phyloP scores from a whole-genome alignment of 2,797 vertebrate species.

The Lepus townsendii region DNA sequence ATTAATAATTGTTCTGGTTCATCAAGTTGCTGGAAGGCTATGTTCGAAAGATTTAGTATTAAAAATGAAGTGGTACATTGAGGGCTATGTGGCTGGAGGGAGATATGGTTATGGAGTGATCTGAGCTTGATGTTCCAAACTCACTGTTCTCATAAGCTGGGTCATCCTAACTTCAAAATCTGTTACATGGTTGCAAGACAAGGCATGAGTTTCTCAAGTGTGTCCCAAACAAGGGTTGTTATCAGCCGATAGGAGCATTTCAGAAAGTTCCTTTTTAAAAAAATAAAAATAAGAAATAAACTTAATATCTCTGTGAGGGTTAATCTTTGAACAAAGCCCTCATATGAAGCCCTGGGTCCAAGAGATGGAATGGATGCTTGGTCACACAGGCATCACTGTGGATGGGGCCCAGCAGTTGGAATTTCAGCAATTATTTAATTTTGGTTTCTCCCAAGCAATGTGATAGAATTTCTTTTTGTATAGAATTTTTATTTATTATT shows the following conservation, averaged over 20 bases:
- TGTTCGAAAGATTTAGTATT: conserved; percentile 24
- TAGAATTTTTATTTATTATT: too few relatives aligned
- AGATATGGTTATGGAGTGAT: neutral
- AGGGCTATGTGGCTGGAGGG: neutral
- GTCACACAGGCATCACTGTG: conserved; percentile 33
- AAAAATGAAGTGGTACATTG: conserved; percentile 33
- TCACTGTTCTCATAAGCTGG: conserved; percentile 26
- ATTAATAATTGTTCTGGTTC: conserved; percentile 20
- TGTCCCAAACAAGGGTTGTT: conserved; percentile 16
- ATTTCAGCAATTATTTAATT: conserved; percentile 56
- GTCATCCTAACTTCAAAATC: neutral
- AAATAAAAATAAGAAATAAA: neutral
- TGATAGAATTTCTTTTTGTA: conserved; percentile 13
- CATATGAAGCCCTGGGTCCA: neutral
- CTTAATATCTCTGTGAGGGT: conserved; percentile 18
- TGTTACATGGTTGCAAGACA: neutral
- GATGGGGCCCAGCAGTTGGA: conserved; percentile 53
- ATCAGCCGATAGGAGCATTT: neutral
- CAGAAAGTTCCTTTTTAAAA: neutral
- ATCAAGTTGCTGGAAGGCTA: conserved; percentile 34
- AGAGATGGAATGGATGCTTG: conserved; percentile 43
- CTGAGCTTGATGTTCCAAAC: conserved; percentile 46
- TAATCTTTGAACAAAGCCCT: conserved; percentile 60
- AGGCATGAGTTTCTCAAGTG: conserved; percentile 4
- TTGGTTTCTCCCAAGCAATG: conserved; percentile 59